Evolutionary conservation across 2,797 vertebrate genomes (phyloP).

Genomic region (Sebastes alutus): DNA sequence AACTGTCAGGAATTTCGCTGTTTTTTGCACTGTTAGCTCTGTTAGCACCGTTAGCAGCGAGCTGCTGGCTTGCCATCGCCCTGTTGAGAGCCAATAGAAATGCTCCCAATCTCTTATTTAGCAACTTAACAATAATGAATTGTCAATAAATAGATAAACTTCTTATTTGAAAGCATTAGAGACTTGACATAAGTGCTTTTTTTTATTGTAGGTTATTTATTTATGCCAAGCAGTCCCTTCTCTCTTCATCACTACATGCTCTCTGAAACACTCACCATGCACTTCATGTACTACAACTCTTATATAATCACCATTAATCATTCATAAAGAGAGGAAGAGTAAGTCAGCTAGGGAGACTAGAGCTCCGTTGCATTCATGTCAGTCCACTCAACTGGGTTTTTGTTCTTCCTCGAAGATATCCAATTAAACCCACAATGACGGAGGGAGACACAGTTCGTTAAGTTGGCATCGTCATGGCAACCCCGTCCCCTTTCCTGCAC

Average conservation of each 20-base stretch:
- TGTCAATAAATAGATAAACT: neutral
- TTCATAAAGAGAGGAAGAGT: slow-evolving; percentile 38
- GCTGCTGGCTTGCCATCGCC: neutral
- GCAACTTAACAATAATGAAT: neutral
- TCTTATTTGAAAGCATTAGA: neutral
- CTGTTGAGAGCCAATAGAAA: neutral
- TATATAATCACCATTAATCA: slow-evolving; percentile 56
- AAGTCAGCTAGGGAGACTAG: neutral
- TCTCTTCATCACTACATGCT: neutral
- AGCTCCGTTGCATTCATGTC: slow-evolving; percentile 21
- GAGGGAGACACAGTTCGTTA: slow-evolving; percentile 31
- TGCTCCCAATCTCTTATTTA: neutral
- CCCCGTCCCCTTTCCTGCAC: neutral
- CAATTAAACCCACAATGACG: slow-evolving; percentile 41
- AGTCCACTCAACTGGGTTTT: neutral
- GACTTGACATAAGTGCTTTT: neutral
- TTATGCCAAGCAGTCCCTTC: neutral
- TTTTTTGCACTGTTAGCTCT: neutral
- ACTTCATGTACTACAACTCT: slow-evolving; percentile 22
- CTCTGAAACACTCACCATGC: slow-evolving; percentile 12
- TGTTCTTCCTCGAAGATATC: slow-evolving; percentile 30
- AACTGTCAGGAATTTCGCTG: fast-evolving
- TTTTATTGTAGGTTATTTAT: slow-evolving; percentile 6
- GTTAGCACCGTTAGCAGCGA: neutral
- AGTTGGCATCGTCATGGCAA: slow-evolving; percentile 54